A percentile compares a stretch with the other conserved stretches of the same genome.
Conservation (phyloP, 2,113 vertebrate species). For the Callipepla squamata region DNA sequence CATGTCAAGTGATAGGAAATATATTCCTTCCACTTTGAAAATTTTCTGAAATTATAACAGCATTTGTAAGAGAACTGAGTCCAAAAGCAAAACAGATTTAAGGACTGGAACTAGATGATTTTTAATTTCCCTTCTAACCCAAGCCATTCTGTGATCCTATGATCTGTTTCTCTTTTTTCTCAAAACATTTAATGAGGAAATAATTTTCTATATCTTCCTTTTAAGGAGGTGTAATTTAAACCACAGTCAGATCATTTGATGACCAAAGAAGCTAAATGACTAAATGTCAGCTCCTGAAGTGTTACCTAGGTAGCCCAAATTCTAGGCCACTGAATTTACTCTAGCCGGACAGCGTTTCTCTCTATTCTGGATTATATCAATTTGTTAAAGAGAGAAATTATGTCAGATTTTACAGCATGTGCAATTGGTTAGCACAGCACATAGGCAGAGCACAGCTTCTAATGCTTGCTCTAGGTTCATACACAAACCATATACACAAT, state of each 20-base stretch:
- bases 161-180: neutral
- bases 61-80: neutral
- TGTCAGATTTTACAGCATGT: neutral
- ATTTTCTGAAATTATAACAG: neutral
- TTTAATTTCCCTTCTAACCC: too few species aligned
- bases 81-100: neutral
- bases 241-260: neutral
- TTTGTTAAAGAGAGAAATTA: neutral
- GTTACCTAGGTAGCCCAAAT: neutral
- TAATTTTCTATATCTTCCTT: neutral
- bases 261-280: neutral
- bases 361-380: neutral
- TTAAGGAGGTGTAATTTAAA: neutral
- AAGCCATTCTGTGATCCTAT: too few species aligned
- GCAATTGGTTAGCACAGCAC: neutral
- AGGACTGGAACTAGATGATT: too few species aligned
- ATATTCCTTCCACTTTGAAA: neutral
- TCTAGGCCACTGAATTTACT: neutral
- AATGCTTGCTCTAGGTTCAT: neutral
- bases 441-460: neutral
- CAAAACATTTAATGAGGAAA: neutral
- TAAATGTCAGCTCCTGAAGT: neutral
- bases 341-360: neutral
- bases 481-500: neutral
- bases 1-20: neutral